Conservation (phyloP, 2,113 vertebrate genomes). For the Grammomys dolichurus region DNA sequence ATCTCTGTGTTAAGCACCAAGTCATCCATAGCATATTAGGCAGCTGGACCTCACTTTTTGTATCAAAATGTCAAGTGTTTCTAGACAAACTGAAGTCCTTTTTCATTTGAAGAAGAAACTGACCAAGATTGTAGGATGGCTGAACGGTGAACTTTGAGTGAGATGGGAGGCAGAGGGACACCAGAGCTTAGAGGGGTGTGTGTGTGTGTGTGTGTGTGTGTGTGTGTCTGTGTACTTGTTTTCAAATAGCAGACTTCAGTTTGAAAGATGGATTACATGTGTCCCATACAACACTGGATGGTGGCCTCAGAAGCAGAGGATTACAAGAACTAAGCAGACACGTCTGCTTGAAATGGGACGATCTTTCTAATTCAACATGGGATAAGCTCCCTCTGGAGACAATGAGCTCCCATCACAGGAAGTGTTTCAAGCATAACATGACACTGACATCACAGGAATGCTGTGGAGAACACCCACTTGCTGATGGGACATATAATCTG, state of each 20-base stretch:
- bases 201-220: neutral
- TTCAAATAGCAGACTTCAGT: conserved; percentile 1
- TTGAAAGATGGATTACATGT: conserved; percentile 3
- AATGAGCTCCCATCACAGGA: neutral
- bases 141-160: neutral
- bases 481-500: neutral
- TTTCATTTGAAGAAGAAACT: neutral
- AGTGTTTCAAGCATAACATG: conserved; percentile 23
- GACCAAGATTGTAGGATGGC: neutral
- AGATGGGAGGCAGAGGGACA: neutral
- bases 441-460: neutral
- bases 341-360: neutral
- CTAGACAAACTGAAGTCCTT: conserved; percentile 15
- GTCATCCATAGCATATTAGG: neutral
- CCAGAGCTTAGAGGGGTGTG: neutral
- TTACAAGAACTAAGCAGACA: conserved; percentile 49
- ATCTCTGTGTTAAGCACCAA: neutral
- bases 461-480: neutral
- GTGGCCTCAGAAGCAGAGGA: conserved; percentile 21
- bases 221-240: neutral
- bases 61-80: conserved; percentile 9
- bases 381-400: conserved; percentile 19
- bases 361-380: conserved; percentile 1
- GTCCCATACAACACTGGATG: neutral
- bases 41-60: neutral